A percentile compares a stretch with the other conserved stretches of the same genome.
phyloP scores from a whole-genome alignment of 2,888 invertebrate genomes.

The Miltochrista miniata region DNA sequence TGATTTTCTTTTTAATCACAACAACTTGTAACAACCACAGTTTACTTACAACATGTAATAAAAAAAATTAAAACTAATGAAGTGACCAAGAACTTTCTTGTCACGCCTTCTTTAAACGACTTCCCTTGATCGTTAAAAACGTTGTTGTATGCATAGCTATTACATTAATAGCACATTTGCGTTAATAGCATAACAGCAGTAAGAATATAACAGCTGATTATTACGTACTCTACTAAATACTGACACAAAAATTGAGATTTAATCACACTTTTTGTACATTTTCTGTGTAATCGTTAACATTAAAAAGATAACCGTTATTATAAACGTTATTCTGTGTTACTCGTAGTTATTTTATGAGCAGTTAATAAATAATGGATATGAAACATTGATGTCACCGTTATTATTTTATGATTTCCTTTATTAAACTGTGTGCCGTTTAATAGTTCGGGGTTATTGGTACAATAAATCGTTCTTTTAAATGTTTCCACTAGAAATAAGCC shows the following conservation, averaged over 20 bases:
- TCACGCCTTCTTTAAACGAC: slow-evolving; percentile 53
- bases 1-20: too few relatives aligned
- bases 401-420: slow-evolving; percentile 29
- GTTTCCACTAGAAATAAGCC: slow-evolving; percentile 5
- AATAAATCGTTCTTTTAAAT: slow-evolving; percentile 4
- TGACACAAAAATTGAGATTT: slow-evolving; percentile 55
- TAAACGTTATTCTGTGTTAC: slow-evolving; percentile 7
- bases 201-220: slow-evolving; percentile 56
- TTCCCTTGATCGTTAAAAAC: slow-evolving; percentile 61
- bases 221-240: slow-evolving; percentile 49
- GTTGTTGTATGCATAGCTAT: slow-evolving; percentile 42
- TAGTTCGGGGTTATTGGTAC: slow-evolving; percentile 1
- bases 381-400: slow-evolving; percentile 22
- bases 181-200: slow-evolving; percentile 59
- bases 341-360: slow-evolving; percentile 22
- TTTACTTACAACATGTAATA: slow-evolving; percentile 17
- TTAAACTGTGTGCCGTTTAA: slow-evolving; percentile 14
- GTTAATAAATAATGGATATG: slow-evolving; percentile 29
- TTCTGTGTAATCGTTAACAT: slow-evolving; percentile 12
- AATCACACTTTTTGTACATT: slow-evolving; percentile 41
- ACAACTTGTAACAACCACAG: slow-evolving; percentile 4
- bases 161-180: slow-evolving; percentile 48
- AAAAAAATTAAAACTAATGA: slow-evolving; percentile 34
- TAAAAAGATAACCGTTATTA: slow-evolving; percentile 11
- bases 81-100: slow-evolving; percentile 41